Conservation (phyloP, 2,113 vertebrate genomes). For the Polypterus bichir region DNA sequence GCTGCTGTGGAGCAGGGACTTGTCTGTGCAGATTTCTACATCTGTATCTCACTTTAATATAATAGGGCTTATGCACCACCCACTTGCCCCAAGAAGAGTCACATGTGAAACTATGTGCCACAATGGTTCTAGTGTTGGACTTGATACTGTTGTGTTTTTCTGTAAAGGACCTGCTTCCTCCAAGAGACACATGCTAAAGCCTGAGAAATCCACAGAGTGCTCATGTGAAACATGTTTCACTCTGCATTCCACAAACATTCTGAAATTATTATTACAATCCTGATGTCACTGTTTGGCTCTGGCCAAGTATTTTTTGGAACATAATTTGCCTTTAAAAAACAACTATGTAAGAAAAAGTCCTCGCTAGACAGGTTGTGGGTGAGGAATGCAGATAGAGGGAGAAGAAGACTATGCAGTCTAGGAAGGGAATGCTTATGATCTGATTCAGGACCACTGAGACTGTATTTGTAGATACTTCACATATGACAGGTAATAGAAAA, state of each 20-base stretch:
- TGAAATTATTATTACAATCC: constrained; percentile 21
- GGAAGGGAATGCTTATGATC: neutral
- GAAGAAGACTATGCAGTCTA: neutral
- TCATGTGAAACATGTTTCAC: constrained; percentile 17
- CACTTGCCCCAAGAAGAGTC: too few species aligned
- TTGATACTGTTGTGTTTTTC: too few species aligned
- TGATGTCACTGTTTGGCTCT: constrained; percentile 21
- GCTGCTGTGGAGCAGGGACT: too few species aligned
- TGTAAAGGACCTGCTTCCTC: too few species aligned
- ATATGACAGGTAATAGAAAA: too few species aligned
- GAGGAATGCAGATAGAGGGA: neutral
- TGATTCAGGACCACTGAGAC: neutral
- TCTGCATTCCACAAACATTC: constrained; percentile 26
- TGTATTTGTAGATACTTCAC: neutral
- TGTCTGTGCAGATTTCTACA: too few species aligned
- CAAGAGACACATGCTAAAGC: neutral
- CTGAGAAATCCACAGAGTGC: constrained; percentile 39
- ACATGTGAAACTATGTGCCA: too few species aligned
- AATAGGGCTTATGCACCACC: too few species aligned
- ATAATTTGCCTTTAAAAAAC: neutral
- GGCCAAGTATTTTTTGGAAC: constrained; percentile 23
- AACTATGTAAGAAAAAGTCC: neutral
- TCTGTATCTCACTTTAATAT: too few species aligned
- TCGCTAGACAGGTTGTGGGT: neutral
- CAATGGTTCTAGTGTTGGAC: too few species aligned